phyloP scores from a whole-genome alignment of 2,113 vertebrate genomes.

The Halichoerus grypus region DNA sequence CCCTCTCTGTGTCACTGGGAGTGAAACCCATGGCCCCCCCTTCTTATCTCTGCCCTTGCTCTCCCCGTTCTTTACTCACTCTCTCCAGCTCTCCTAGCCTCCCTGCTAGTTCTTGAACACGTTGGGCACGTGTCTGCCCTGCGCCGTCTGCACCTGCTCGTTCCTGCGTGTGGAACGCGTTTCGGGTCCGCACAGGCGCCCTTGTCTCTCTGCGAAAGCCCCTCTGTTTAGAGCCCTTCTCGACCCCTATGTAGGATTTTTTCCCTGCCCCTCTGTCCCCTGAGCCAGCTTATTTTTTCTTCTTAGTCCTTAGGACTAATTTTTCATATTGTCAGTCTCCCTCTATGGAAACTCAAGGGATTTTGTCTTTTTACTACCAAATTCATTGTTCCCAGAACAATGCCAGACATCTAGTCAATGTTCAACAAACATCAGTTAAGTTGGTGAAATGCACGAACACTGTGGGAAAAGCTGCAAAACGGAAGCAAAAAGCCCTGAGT shows the following conservation, averaged over 20 bases:
- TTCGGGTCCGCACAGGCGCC: fast-evolving
- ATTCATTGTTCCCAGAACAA: background rate
- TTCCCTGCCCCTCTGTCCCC: background rate
- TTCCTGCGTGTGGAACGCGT: fast-evolving
- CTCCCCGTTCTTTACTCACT: fast-evolving
- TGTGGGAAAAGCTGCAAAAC: background rate
- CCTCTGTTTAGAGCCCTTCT: background rate
- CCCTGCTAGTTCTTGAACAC: background rate
- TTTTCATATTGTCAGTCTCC: background rate
- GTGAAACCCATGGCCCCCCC: background rate
- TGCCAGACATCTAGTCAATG: fast-evolving
- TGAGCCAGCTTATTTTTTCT: background rate
- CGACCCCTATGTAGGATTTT: background rate
- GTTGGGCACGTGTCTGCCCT: fast-evolving
- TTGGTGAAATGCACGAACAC: background rate
- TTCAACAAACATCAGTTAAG: background rate
- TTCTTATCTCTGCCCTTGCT: no score
- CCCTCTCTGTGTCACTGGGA: background rate
- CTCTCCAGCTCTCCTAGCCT: background rate
- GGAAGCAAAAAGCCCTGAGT: background rate
- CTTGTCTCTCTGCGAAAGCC: no score
- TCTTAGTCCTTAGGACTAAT: background rate
- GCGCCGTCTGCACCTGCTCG: background rate
- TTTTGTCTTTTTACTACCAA: background rate
- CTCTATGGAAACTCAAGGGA: background rate